These are phyloP conservation scores for Charaxes varanes DNA, from an alignment of 1,140 invertebrate species.

Conservation along the genomic window DNA sequence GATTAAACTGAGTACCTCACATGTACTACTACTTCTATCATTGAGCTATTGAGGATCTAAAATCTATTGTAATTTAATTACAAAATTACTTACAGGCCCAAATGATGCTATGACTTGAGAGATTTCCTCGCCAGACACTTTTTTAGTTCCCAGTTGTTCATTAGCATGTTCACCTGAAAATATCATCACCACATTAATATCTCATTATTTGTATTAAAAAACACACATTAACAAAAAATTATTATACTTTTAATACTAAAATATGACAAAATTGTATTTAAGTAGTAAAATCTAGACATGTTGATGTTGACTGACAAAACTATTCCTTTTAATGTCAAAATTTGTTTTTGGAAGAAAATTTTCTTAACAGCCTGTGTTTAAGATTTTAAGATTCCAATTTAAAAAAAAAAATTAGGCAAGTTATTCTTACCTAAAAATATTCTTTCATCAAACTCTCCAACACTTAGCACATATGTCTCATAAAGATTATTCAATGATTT, in stretches of 20 bases:
- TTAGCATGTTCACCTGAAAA: conserved; percentile 71
- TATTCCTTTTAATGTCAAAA: too few species aligned
- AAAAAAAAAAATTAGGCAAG: conserved; percentile 5
- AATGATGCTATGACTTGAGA: conserved; percentile 62
- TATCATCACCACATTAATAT: background rate
- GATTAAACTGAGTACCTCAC: too few species aligned
- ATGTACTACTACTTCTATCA: too few species aligned
- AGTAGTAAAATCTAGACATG: conserved; percentile 33
- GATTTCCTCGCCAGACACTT: conserved; percentile 58
- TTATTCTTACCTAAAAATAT: conserved; percentile 86
- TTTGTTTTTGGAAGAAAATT: too few species aligned
- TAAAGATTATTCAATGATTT: conserved; percentile 92
- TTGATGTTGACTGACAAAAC: conserved; percentile 2
- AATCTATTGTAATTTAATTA: too few species aligned
- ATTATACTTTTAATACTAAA: too few species aligned
- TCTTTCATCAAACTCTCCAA: conserved; percentile 97
- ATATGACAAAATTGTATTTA: conserved; percentile 38
- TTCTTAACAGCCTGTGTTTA: conserved; percentile 9
- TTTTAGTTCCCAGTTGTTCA: conserved; percentile 83
- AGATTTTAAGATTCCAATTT: background rate
- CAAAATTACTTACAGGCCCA: conserved; percentile 47
- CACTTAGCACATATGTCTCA: conserved; percentile 92
- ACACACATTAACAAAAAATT: background rate
- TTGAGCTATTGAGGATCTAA: too few species aligned
- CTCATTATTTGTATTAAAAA: conserved; percentile 1